These are phyloP conservation scores for Nothocercus julius DNA, from an alignment of 2,113 vertebrate species.

Conservation along the genomic window DNA sequence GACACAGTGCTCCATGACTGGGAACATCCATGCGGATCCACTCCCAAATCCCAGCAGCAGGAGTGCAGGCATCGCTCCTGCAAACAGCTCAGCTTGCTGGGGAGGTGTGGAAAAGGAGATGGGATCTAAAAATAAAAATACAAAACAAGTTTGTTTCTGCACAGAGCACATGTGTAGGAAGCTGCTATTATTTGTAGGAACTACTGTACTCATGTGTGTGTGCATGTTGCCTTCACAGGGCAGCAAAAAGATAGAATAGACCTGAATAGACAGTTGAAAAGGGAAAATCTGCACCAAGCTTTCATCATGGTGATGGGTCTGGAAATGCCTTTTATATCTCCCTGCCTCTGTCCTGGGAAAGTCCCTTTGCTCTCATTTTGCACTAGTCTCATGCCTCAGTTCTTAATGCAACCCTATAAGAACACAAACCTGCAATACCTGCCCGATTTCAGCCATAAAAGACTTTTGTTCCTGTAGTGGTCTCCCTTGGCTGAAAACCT, in stretches of 20 bases:
- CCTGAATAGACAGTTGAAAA: conserved; percentile 87
- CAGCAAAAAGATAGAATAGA: conserved; percentile 78
- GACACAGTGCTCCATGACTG: neutral
- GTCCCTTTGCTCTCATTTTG: conserved; percentile 12
- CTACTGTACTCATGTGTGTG: accelerated
- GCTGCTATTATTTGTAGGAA: neutral
- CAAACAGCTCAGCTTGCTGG: neutral
- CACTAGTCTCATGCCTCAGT: conserved; percentile 12
- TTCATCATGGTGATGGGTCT: conserved; percentile 85
- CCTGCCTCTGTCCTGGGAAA: neutral
- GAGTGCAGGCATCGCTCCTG: neutral
- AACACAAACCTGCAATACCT: conserved; percentile 47
- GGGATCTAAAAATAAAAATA: neutral
- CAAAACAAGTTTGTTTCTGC: too few species aligned
- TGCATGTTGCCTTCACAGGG: conserved; percentile 35
- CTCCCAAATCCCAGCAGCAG: neutral
- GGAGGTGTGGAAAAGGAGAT: neutral
- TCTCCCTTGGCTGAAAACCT: conserved; percentile 66
- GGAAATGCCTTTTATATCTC: conserved; percentile 77
- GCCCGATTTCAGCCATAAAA: conserved; percentile 65
- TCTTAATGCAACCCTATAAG: conserved; percentile 41
- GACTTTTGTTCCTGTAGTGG: conserved; percentile 59
- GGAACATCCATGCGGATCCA: neutral
- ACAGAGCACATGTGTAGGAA: neutral
- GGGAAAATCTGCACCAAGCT: conserved; percentile 82